A percentile compares a stretch with the other conserved stretches of the same genome.
Conservation (phyloP, 2,113 vertebrate genomes). For the Lagopus leucura region DNA sequence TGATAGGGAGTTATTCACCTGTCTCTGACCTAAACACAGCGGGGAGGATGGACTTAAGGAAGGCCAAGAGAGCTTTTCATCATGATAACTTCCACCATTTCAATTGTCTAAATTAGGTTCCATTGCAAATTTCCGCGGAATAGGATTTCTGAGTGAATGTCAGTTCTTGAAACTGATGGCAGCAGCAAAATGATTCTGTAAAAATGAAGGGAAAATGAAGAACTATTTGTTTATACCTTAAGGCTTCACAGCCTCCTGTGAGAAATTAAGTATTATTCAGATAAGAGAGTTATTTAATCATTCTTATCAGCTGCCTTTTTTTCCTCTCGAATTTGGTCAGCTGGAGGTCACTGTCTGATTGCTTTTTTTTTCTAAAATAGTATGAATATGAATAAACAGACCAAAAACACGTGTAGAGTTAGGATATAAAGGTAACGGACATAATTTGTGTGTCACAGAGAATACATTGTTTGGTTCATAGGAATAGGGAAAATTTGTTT, state of each 20-base stretch:
- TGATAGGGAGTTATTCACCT: neutral
- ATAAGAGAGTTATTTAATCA: neutral
- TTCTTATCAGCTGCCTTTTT: neutral
- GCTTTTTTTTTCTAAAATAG: rapidly evolving
- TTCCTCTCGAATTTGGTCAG: neutral
- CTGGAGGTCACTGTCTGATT: neutral
- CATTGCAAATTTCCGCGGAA: neutral
- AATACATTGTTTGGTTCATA: neutral
- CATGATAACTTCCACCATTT: neutral
- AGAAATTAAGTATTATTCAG: neutral
- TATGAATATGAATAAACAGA: neutral
- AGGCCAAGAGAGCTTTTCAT: neutral
- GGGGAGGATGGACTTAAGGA: neutral
- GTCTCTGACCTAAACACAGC: neutral
- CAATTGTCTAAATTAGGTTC: neutral
- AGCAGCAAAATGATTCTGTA: neutral
- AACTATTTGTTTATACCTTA: neutral
- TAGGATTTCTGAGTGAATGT: neutral
- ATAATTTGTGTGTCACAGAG: neutral
- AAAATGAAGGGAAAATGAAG: neutral
- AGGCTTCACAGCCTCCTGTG: neutral
- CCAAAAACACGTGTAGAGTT: neutral
- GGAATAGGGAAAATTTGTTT: neutral
- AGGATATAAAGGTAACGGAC: neutral
- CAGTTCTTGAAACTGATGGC: neutral